These are phyloP conservation scores for Pardalotus punctatus DNA, from an alignment of 2,113 vertebrate species.

Conservation along the genomic window DNA sequence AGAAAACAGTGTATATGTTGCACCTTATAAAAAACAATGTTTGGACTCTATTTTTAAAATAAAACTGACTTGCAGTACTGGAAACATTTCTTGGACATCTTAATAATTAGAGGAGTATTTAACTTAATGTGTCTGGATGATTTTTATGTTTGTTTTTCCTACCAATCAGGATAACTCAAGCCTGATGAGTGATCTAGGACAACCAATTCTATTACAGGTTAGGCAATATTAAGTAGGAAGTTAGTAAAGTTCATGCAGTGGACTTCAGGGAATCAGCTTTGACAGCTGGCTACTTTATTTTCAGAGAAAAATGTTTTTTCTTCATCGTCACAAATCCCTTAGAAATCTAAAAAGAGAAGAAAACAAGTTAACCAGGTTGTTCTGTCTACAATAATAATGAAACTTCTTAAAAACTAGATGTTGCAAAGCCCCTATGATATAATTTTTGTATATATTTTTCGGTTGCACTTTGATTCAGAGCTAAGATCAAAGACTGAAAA, in stretches of 20 bases:
- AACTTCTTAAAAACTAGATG: not conserved
- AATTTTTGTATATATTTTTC: not conserved
- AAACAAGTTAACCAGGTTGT: not conserved
- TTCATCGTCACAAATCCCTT: not conserved
- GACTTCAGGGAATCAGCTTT: not conserved
- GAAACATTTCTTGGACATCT: not conserved
- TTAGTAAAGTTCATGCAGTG: not conserved
- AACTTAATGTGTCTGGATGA: not conserved
- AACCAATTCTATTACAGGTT: not conserved
- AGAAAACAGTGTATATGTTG: constrained; percentile 31
- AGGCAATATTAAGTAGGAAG: not conserved
- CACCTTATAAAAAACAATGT: constrained; percentile 60
- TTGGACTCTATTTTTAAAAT: constrained; percentile 68
- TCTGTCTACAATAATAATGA: not conserved
- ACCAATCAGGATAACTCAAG: not conserved
- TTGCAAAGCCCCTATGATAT: not conserved
- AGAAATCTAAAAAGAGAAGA: not conserved
- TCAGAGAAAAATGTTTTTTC: not conserved
- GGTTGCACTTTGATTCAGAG: not conserved
- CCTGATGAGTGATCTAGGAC: not conserved
- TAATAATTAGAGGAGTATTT: not conserved
- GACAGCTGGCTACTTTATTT: not conserved
- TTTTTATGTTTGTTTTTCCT: not conserved
- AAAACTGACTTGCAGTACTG: constrained; percentile 38
- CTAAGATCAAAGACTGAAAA: not conserved